Evolutionary conservation across 1,140 invertebrate species (phyloP).

Genomic region (Psilanteris sp.): DNA sequence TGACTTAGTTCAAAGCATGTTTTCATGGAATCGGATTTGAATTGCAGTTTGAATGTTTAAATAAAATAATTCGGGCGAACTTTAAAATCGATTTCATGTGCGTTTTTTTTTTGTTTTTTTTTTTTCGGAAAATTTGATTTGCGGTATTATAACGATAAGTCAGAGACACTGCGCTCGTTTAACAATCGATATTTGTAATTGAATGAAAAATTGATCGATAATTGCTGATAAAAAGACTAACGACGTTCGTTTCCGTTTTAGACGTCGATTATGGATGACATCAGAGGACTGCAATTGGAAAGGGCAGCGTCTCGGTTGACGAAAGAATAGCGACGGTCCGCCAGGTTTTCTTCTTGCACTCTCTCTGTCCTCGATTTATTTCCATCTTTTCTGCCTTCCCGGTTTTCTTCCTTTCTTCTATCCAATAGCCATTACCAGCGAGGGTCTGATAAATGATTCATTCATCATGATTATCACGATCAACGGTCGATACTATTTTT

Average conservation of each 20-base stretch:
- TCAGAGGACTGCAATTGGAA: slow-evolving; percentile 69
- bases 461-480: too few relatives aligned
- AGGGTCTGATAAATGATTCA: slow-evolving; percentile 10
- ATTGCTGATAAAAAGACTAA: slow-evolving; percentile 12
- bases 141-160: too few relatives aligned
- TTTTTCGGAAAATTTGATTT: too few relatives aligned
- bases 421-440: slow-evolving; percentile 14
- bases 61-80: too few relatives aligned
- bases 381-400: slow-evolving; percentile 14
- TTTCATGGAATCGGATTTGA: too few relatives aligned
- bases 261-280: slow-evolving; percentile 61
- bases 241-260: slow-evolving; percentile 9
- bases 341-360: slow-evolving; percentile 66
- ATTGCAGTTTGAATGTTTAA: too few relatives aligned
- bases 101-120: too few relatives aligned
- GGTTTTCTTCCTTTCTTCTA: slow-evolving; percentile 1
- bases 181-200: slow-evolving; percentile 4
- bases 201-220: slow-evolving; percentile 6
- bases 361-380: slow-evolving; percentile 14
- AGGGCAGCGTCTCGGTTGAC: slow-evolving; percentile 75
- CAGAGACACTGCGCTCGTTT: too few relatives aligned
- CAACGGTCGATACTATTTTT: too few relatives aligned
- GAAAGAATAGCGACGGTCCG: slow-evolving; percentile 79
- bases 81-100: too few relatives aligned
- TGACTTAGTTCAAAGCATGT: too few relatives aligned